Evolutionary conservation across 2,888 invertebrate genomes (phyloP).

Genomic region (Dascillus cervinus): DNA sequence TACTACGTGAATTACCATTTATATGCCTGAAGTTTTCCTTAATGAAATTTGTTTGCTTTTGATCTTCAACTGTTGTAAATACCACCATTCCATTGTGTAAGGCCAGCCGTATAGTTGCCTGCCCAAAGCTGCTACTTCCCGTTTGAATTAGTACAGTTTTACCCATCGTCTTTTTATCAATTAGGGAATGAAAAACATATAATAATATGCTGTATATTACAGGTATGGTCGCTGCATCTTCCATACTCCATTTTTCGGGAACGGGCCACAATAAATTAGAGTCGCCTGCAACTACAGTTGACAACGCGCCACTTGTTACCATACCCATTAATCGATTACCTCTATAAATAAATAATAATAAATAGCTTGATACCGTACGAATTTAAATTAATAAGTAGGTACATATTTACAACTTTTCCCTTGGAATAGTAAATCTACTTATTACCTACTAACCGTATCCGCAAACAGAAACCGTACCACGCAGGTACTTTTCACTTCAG

Average conservation of each 20-base stretch:
- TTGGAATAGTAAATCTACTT: too few relatives aligned
- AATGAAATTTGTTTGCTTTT: conserved; percentile 56
- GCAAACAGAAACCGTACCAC: too few relatives aligned
- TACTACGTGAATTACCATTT: conserved; percentile 20
- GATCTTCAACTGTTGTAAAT: conserved; percentile 63
- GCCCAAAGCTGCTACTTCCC: conserved; percentile 66
- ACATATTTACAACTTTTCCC: too few relatives aligned
- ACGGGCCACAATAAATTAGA: conserved; percentile 52
- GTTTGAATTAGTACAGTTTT: conserved; percentile 49
- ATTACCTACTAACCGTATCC: too few relatives aligned
- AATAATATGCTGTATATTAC: conserved; percentile 55
- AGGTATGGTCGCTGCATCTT: conserved; percentile 69
- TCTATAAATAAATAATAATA: conserved; percentile 37
- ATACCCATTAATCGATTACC: conserved; percentile 62
- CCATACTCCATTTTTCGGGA: conserved; percentile 64
- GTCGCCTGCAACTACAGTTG: conserved; percentile 54
- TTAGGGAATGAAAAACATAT: conserved; percentile 44
- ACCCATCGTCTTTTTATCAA: conserved; percentile 24
- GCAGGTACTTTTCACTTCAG: too few relatives aligned
- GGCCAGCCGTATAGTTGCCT: conserved; percentile 69
- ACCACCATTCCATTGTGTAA: conserved; percentile 56
- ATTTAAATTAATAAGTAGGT: conserved; percentile 18
- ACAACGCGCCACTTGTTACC: conserved; percentile 49
- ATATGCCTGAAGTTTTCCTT: conserved; percentile 45
- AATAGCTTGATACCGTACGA: too few relatives aligned